A percentile compares a stretch with the other conserved stretches of the same genome.
Evolutionary conservation across 2,113 vertebrate species (phyloP).

Genomic region (Hippocampus zosterae): DNA sequence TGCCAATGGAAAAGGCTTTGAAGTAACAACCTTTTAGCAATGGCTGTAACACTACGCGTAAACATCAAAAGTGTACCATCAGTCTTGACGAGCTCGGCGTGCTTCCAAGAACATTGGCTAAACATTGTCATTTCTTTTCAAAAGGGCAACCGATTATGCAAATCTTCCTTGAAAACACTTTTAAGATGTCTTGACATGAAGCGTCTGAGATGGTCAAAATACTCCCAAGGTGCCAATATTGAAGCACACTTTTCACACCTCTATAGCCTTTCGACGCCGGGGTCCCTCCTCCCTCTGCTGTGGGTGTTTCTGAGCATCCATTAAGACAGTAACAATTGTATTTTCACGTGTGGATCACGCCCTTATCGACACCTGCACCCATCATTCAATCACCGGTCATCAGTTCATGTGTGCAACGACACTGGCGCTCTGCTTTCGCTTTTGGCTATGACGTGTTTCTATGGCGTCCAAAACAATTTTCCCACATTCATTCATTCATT

Average conservation of each 20-base stretch:
- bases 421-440: neutral
- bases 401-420: neutral
- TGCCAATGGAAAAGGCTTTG: conserved; percentile 50
- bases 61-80: conserved; percentile 14
- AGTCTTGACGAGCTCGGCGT: neutral
- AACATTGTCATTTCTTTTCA: neutral
- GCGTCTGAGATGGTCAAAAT: too few relatives aligned
- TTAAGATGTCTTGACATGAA: too few relatives aligned
- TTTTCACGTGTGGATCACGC: too few relatives aligned
- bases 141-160: neutral
- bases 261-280: too few relatives aligned
- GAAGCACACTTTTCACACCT: too few relatives aligned
- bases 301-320: too few relatives aligned
- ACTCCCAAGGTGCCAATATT: too few relatives aligned
- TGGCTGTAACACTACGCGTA: conserved; percentile 40
- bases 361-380: too few relatives aligned
- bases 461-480: neutral
- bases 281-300: too few relatives aligned
- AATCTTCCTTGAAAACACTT: too few relatives aligned
- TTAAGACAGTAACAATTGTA: neutral
- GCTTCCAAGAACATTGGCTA: neutral
- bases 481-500: too few relatives aligned
- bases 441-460: neutral
- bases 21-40: conserved; percentile 39
- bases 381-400: neutral